Evolutionary conservation across 2,888 invertebrate genomes (phyloP), one percentile per base, ranked within the genome.

Genomic region (Mimas tiliae): DNA sequence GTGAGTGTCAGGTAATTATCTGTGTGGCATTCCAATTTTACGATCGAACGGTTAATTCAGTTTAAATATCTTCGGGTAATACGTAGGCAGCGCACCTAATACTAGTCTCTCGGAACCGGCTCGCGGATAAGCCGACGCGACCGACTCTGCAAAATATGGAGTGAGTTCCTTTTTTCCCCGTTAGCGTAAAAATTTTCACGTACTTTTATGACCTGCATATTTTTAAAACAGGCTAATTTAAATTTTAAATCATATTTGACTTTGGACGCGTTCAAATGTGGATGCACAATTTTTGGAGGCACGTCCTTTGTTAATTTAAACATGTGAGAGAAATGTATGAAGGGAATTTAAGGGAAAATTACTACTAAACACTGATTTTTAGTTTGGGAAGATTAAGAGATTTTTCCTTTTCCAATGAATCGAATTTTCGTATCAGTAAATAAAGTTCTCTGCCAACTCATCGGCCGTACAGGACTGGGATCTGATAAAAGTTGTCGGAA

Each of bases 1-100:
- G 93, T 93, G 93, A 93, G 93, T 93, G 93, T 93, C 93, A 93
- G 93, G 91, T 93, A 93, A 93, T 93, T 93, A 93, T 93, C 93
- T 93, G 89, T 92, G 93, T 91, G 93, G 93, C 92, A 91, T 93
- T 92, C 91, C 93, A 93, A 93, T 93, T 93, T 93, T 93, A 92
- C 93, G 91, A 92, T 92, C 91, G 93, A 93, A 92, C 85, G 91
- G 91, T 89, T 92, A 93, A 93, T 90, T 93, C 92, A 92, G 90
- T 93, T 93, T 93, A 93, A 93, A 93, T 93, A 91, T 92, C 87
- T 91, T 90, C 91, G 89, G 86, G 88, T 91, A 90, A 90, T 91
- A 90, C 88, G 89, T 87, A 87, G 88, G 86, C 84, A 87, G 82
- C 87, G 82, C 84, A 86, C 87, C 88, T 91, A 91, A 92, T 92